Conservation (phyloP, 1,140 invertebrate genomes). For the Aphelinus atriplicis region DNA sequence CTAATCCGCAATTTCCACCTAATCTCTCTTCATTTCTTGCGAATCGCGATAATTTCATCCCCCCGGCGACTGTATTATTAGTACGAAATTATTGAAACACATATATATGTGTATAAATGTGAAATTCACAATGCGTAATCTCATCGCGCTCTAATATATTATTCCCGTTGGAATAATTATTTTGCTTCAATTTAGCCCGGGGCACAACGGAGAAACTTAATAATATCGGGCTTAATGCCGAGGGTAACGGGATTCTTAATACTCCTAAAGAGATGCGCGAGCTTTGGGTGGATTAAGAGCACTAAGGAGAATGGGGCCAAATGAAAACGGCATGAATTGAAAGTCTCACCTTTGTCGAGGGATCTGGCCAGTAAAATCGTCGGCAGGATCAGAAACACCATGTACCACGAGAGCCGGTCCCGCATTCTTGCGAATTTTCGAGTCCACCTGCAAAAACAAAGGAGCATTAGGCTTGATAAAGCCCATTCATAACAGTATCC, state of each 20-base stretch:
- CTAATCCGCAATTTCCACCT: too few relatives aligned
- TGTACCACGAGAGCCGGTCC: slow-evolving; percentile 66
- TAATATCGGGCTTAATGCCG: slow-evolving; percentile 11
- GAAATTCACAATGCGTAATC: too few relatives aligned
- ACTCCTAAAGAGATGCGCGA: slow-evolving; percentile 21
- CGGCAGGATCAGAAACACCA: slow-evolving; percentile 65
- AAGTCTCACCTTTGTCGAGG: slow-evolving; percentile 62
- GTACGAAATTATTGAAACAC: too few relatives aligned
- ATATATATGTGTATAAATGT: too few relatives aligned
- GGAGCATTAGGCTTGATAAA: too few relatives aligned
- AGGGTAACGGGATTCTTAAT: slow-evolving; percentile 19
- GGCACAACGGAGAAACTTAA: not conserved
- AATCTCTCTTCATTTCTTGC: too few relatives aligned
- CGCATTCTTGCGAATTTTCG: slow-evolving; percentile 60
- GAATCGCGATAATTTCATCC: too few relatives aligned
- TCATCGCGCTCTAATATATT: not conserved
- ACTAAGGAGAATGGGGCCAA: not conserved
- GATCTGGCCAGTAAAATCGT: slow-evolving; percentile 65
- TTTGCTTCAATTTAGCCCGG: not conserved
- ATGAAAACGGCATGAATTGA: slow-evolving; percentile 18
- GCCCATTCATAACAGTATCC: too few relatives aligned
- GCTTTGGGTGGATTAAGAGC: slow-evolving; percentile 6
- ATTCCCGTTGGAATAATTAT: not conserved
- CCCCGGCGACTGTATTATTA: too few relatives aligned
- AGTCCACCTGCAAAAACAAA: slow-evolving; percentile 49